Conservation (phyloP, 2,888 invertebrate species). For the Perdita meconis region DNA sequence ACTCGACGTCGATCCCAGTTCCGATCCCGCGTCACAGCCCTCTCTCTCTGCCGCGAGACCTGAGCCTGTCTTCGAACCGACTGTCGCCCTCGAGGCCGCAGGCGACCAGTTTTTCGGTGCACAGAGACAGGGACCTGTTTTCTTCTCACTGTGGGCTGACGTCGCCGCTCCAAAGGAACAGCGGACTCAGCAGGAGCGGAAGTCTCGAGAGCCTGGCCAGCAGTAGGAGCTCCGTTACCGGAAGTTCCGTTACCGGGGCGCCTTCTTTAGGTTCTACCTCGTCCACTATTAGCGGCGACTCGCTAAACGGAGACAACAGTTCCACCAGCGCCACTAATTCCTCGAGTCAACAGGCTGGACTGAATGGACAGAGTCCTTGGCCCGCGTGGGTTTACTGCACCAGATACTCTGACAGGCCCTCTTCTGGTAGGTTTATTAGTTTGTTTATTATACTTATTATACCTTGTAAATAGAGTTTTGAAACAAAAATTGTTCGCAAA, state of each 20-base stretch:
- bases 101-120: conserved; percentile 56
- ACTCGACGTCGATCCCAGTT: conserved; percentile 67
- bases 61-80: conserved; percentile 72
- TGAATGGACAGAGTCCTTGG: conserved; percentile 87
- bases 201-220: conserved; percentile 82
- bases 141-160: conserved; percentile 74
- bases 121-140: conserved; percentile 70
- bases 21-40: conserved; percentile 65
- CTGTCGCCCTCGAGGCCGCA: conserved; percentile 74
- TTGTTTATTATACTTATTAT: not conserved
- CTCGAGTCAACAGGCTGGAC: conserved; percentile 67
- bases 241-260: conserved; percentile 80
- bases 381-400: conserved; percentile 99
- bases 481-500: no score
- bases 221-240: conserved; percentile 81
- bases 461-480: no score
- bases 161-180: conserved; percentile 76
- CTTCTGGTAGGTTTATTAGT: conserved; percentile 90
- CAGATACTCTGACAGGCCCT: conserved; percentile 95
- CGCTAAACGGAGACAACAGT: conserved; percentile 76
- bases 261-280: conserved; percentile 79
- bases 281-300: conserved; percentile 74
- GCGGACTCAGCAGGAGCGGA: conserved; percentile 80
- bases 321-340: conserved; percentile 64
- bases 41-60: conserved; percentile 74